Percentiles rank a stretch among this genome's conserved stretches.
Evolutionary conservation across 2,888 invertebrate genomes (phyloP).

Genomic region (Hyposoter didymator): DNA sequence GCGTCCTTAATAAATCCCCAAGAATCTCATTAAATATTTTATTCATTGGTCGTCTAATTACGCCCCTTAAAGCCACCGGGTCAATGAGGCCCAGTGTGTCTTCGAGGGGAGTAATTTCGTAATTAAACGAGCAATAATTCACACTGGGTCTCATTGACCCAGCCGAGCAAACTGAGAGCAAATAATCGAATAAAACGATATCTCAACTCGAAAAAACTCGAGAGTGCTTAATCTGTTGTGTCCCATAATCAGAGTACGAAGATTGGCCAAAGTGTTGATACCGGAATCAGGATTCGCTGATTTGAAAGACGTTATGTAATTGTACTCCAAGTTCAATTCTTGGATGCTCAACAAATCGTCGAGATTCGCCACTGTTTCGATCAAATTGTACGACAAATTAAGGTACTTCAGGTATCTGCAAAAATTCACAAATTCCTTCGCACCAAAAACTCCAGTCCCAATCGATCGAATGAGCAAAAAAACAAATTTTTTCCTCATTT

Average conservation of each 20-base stretch:
- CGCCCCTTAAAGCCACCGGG: too few relatives aligned
- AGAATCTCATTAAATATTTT: too few relatives aligned
- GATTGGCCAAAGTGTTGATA: constrained; percentile 85
- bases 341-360: constrained; percentile 85
- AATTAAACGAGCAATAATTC: too few relatives aligned
- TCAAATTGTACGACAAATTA: constrained; percentile 87
- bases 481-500: neutral
- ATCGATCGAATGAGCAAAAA: neutral
- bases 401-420: constrained; percentile 86
- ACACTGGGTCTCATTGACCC: too few relatives aligned
- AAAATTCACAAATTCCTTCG: neutral
- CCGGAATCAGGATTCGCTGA: constrained; percentile 83
- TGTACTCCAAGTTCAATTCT: constrained; percentile 86
- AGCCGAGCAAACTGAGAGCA: too few relatives aligned
- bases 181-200: neutral
- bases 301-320: constrained; percentile 85
- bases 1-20: constrained; percentile 69
- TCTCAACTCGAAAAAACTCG: constrained; percentile 80
- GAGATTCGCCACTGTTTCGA: constrained; percentile 86
- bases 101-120: too few relatives aligned
- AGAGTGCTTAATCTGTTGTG: constrained; percentile 86
- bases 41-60: too few relatives aligned
- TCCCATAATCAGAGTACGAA: constrained; percentile 86
- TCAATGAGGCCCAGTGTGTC: too few relatives aligned
- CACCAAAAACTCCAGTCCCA: neutral